Conservation (phyloP, 2,797 vertebrate species). For the Myioborus miniatus region DNA sequence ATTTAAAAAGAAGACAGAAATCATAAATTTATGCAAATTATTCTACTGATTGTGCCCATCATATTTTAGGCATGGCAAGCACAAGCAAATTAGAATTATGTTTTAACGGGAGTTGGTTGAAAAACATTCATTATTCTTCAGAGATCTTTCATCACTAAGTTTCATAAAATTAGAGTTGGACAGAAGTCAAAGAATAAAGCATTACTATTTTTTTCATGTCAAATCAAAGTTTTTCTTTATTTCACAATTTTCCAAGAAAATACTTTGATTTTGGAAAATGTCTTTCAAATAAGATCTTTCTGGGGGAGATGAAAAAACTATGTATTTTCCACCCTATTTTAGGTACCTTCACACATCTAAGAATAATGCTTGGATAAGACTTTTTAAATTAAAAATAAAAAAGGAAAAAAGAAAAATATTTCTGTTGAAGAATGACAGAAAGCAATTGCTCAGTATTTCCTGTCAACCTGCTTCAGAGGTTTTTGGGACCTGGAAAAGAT, state of each 20-base stretch:
- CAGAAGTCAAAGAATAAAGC: not conserved
- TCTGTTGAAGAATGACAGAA: not conserved
- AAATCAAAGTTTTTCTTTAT: not conserved
- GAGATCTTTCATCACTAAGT: not conserved
- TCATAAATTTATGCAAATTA: not conserved
- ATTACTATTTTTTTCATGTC: not conserved
- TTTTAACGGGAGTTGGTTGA: not conserved
- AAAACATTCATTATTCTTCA: not conserved
- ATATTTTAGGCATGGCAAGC: not conserved
- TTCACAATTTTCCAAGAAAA: not conserved
- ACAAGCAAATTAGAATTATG: not conserved
- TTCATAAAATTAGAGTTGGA: not conserved
- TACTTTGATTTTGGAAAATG: not conserved
- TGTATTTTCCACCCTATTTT: not conserved
- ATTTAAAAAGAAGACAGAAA: not conserved
- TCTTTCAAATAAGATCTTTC: not conserved
- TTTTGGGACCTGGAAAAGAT: not conserved
- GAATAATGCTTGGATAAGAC: not conserved
- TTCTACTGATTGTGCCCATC: not conserved
- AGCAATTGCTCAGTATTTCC: not conserved
- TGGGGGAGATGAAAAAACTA: not conserved
- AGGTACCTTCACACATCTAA: not conserved
- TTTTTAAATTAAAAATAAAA: not conserved
- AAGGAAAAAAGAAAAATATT: not conserved
- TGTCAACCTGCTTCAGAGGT: not conserved